Evolutionary conservation across 2,797 vertebrate species (phyloP), one percentile per base, ranked within the genome.

Genomic region (Characodon lateralis): DNA sequence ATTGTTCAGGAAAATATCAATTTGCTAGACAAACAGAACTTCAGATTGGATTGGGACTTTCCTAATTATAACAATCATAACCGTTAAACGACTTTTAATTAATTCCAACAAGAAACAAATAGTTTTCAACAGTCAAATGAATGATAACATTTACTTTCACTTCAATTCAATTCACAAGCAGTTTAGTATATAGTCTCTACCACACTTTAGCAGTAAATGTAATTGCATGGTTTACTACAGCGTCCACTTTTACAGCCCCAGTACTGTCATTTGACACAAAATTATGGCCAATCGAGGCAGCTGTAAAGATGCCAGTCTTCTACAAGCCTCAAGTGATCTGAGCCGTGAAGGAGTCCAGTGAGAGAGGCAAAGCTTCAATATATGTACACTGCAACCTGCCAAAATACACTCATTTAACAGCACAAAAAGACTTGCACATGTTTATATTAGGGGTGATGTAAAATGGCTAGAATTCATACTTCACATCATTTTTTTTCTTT

Each of bases 371-470:
- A 92, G 95, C 94, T 88, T 95, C 89, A 83, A 89, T 93, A 89
- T 93, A 92, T 91, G 93, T 91, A 91, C 89, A 87, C 87, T 93
- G 81, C 85, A 80, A 89, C 84, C 77, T 93, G 94, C 93, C 94
- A 95, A 95, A 91, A 89, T 93, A 95, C 90, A 95, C 94, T 95
- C 88, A 87, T 93, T 95, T 94, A 95, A 89, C 89, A 93, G 90
- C 93, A 91, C 92, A 89, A 90, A 95, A 92, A 93, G 89, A 90
- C 85, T 87, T 73, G 83, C 88, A 85, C 85, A 82, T 95, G 94
- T 95, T 95, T 95, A 88, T 88, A 73, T 95, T 95, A 89, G 87
- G 77, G 89, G 91, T 95, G 94, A 95, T 95, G 94, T 95, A 85
- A 95, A 95, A 94, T 88, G 90, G 91, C 84, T 83, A 91, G 88